A percentile compares a stretch with the other conserved stretches of the same genome.
phyloP scores from a whole-genome alignment of 2,888 invertebrate species.

The Acleris holmiana region DNA sequence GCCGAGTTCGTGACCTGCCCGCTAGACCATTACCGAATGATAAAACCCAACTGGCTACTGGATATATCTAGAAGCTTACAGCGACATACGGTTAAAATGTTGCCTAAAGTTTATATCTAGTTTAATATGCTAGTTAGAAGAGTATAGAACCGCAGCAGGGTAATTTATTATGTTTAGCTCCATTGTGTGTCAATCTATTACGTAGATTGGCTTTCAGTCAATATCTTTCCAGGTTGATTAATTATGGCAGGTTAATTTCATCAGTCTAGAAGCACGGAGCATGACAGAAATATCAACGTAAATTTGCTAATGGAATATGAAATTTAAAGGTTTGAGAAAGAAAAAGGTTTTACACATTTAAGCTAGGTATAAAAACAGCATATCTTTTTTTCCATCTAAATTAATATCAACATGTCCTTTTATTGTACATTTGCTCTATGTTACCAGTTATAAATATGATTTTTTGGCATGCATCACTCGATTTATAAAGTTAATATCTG shows the following conservation, averaged over 20 bases:
- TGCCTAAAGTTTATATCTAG: not conserved
- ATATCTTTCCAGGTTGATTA: constrained; percentile 21
- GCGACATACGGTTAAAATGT: not conserved
- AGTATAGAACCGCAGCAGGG: constrained; percentile 1
- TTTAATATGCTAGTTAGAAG: not conserved
- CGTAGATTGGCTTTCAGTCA: constrained; percentile 20
- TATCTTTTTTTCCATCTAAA: too few relatives aligned
- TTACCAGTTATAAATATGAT: too few relatives aligned
- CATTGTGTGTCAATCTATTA: constrained; percentile 26
- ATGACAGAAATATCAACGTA: constrained; percentile 2
- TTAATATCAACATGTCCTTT: too few relatives aligned
- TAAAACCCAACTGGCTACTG: constrained; percentile 25
- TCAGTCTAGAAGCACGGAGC: constrained; percentile 3
- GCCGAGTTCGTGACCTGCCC: constrained; percentile 26
- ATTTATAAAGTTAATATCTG: too few relatives aligned
- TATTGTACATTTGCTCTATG: too few relatives aligned
- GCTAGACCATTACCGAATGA: constrained; percentile 27
- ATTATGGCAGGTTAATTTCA: constrained; percentile 25
- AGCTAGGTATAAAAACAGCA: too few relatives aligned
- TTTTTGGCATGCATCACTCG: too few relatives aligned
- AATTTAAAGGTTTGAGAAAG: constrained; percentile 10
- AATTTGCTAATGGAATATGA: not conserved
- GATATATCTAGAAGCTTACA: constrained; percentile 16
- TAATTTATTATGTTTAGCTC: constrained; percentile 20
- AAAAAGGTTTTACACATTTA: not conserved